Percentiles rank a stretch among this genome's conserved stretches.
These are phyloP conservation scores for Meriones unguiculatus DNA, from an alignment of 2,113 vertebrate species.

Conservation along the genomic window DNA sequence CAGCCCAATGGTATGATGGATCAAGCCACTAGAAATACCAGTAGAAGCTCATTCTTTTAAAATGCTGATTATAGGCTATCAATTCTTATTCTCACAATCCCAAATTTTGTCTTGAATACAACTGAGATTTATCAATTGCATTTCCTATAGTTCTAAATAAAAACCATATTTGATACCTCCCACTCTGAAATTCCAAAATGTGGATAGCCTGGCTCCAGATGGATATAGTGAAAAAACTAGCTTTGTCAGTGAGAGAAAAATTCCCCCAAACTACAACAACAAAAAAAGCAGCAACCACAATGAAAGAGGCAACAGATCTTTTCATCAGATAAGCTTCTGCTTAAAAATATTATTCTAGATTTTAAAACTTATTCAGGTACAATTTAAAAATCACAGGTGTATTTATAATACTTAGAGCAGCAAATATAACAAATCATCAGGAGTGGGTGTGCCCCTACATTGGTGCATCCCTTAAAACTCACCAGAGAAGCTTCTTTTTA, in stretches of 20 bases:
- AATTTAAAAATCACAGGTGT: background rate
- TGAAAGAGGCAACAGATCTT: background rate
- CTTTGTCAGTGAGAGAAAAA: background rate
- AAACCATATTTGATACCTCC: background rate
- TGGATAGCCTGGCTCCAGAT: background rate
- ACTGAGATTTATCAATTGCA: background rate
- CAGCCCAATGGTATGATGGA: conserved; percentile 52
- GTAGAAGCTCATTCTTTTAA: conserved; percentile 47
- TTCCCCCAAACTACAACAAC: background rate
- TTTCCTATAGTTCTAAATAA: conserved; percentile 25
- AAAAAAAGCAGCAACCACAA: background rate
- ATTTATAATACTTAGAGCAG: background rate
- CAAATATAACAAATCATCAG: background rate
- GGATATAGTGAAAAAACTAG: background rate
- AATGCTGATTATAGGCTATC: conserved; percentile 45
- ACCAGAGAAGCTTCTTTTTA: background rate
- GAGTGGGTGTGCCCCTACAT: background rate
- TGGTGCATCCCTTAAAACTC: background rate
- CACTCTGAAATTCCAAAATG: background rate
- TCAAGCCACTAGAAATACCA: conserved; percentile 27
- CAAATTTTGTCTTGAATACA: conserved; percentile 20
- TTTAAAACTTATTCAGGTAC: background rate
- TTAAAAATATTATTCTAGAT: background rate
- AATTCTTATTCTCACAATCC: conserved; percentile 35
- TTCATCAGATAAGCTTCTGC: background rate